Evolutionary conservation across 2,113 vertebrate species (phyloP), one percentile per base, ranked within the genome.

Genomic region (Sturnira hondurensis): DNA sequence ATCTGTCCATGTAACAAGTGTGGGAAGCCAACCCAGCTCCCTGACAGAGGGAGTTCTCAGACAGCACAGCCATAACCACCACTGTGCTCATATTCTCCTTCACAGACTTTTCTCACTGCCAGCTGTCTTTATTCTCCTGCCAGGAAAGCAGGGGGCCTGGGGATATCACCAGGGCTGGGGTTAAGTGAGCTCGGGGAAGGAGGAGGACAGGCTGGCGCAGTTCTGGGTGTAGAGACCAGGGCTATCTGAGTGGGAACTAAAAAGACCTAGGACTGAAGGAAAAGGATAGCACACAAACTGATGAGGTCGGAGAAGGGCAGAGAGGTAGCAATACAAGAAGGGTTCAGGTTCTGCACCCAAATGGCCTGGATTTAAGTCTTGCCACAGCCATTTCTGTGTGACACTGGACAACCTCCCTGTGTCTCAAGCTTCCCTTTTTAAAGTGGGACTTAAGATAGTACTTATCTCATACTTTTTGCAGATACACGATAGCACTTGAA

Each of bases 81-180:
- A 63, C 97, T 91, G 71, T 17, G 86, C 95, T 97, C 97, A 97
- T 89, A 86, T 95, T 96, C 97, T 97, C 97, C 96, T 97, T 94
- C 97, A 96, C 94, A 96, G 95, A 93, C 89, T 95, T 94, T 94
- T 89, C 96, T 94, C 91, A 89, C 93, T 95, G 93, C 95, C 97
- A 97, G 94, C 95, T 97, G 95, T 93, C 97, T 97, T 97, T 97
- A 95, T 96, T 97, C 97, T 97, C 74, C 91, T 97, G 97, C 97
- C 97, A 96, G 97, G 94, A 97, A 97, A 97, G 91, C 70, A 41
- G 91, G 94, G 95, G 97, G 95, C 97, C 97, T 77, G 94, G 93
- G 97, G 96, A 96, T 97, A 86, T 96, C 89, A 97, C 97, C 95
- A 93, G 65, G 89, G 93, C 94, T 93, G 68, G 86, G 97, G 96